phyloP scores from a whole-genome alignment of 2,113 vertebrate genomes.

The Salvelinus namaycush region DNA sequence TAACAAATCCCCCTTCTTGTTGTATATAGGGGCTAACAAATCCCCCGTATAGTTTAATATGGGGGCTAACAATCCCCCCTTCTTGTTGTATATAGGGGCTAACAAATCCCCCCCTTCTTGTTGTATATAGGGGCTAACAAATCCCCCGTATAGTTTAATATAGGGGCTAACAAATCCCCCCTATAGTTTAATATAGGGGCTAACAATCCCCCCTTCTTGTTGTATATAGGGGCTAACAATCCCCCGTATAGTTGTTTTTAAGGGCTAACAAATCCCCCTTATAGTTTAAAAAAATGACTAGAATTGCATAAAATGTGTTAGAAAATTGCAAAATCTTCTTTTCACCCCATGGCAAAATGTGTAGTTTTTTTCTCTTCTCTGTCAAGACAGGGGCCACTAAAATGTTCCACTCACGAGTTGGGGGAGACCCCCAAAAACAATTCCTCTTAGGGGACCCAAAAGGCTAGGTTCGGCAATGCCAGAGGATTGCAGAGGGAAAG shows the following conservation, averaged over 20 bases:
- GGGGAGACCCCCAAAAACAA: conserved; percentile 59
- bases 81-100: conserved; percentile 78
- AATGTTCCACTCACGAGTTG: no score
- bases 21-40: no score
- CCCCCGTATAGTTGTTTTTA: no score
- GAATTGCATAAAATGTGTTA: conserved; percentile 37
- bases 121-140: conserved; percentile 72
- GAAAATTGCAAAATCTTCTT: conserved; percentile 74
- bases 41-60: conserved; percentile 17
- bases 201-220: no score
- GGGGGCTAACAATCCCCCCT: conserved; percentile 67
- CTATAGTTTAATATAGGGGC: rapidly evolving
- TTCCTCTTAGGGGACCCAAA: conserved; percentile 31
- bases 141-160: conserved; percentile 78
- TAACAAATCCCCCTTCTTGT: conserved; percentile 45
- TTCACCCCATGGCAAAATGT: conserved; percentile 41
- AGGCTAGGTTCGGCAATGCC: no score
- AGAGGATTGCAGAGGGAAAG: conserved; percentile 44
- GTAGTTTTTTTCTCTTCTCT: no score
- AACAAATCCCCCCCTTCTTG: conserved; percentile 58
- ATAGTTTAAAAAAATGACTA: no score
- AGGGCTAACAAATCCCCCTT: no score
- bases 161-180: conserved; percentile 64
- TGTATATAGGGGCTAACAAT: no score
- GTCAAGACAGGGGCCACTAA: no score